Base-by-base conservation (phyloP, 2,888 invertebrate genomes). In the Hoplodrina blanda region DNA sequence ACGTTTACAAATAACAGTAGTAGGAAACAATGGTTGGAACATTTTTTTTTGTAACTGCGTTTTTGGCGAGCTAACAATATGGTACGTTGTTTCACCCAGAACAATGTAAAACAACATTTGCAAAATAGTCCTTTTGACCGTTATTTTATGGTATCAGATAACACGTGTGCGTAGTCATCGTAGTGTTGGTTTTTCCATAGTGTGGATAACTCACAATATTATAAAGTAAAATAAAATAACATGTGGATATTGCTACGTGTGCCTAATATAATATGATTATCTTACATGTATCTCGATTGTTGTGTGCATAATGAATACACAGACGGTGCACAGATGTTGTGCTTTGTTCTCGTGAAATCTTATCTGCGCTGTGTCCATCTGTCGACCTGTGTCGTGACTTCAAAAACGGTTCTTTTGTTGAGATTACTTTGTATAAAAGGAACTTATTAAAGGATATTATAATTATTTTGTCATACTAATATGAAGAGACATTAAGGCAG, bases 321-420 rank as follows among this genome's bases (percentile, higher is more conserved):
- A 76, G 52, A 44, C 72, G 79, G 78, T 67, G 60, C 71, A 82
- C 91, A 91, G 89, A 91, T 91, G 91, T 85, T 85, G 73, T 71
- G 87, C 88, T 90, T 92, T 93, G 92, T 93, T 91, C 86, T 84
- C 88, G 86, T 91, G 91, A 92, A 93, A 92, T 92, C 90, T 91
- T 91, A 94, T 93, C 92, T 91, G 85, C 57, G 82, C 81, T 88
- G 89, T 90, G 91, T 91, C 86, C 91, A 93, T 91, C 89, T 93
- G 92, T 86, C 80, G 76, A 85, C 80, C 59, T 81, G 82, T 82
- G 85, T 83, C 76, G 84, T 84, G 82, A 82, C 85, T 82, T 82
- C 77, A 69, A 81, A 68, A 81, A 71, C 57, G 73, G 64, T 59
- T 62, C 67, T 76, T 79, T 77, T 69, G 66, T 75, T n/a, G 37